Base-by-base conservation (phyloP, 1,140 invertebrate genomes). In the Caerostris darwini region DNA sequence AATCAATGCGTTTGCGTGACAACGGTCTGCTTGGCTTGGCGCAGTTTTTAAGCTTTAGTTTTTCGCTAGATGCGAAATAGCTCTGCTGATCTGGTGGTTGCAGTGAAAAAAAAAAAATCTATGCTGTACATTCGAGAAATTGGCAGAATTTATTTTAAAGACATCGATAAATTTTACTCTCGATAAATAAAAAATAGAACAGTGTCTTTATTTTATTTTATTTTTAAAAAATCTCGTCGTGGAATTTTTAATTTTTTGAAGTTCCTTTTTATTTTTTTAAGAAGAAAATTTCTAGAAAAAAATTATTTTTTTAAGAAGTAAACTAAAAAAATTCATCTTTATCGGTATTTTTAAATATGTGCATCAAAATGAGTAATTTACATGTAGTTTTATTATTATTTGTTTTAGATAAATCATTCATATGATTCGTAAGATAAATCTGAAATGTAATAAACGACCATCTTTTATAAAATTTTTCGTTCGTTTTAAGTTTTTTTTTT, bases 1-100 rank as follows among this genome's bases (percentile, higher is more conserved):
- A 85, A 85, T 85, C 82, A 85, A 85, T 85, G 82, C 17, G 8
- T n/a, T 85, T 57, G 82, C 82, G 82, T 85, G 82, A 85, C 82
- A 85, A 3, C 34, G 34, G 34, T 34, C 34, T 34, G 34, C 34
- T 34, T 34, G 56, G 6, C 53, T 58, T 85, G 7, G 17, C 54
- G 53, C 54, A 58, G 53, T 85, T 85, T 85, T 85, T 58, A 58
- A 67, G 61, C 61, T n/a, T 17, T n/a, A 17, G 61, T 67, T 67
- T n/a, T n/a, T 14, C 14, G 2, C 6, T 8, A 14, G 61, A 6
- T n/a, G 5, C 14, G 14, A 14, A 67, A 67, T 67, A 12, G 61
- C 61, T 3, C 17, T n/a, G 61, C n/a, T 67, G 12, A 67, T n/a
- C 3, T 67, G 61, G 17, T n/a, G 61, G 61, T n/a, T 4, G 5